phyloP scores from a whole-genome alignment of 2,888 invertebrate species.

The Stenotaenia linearis region DNA sequence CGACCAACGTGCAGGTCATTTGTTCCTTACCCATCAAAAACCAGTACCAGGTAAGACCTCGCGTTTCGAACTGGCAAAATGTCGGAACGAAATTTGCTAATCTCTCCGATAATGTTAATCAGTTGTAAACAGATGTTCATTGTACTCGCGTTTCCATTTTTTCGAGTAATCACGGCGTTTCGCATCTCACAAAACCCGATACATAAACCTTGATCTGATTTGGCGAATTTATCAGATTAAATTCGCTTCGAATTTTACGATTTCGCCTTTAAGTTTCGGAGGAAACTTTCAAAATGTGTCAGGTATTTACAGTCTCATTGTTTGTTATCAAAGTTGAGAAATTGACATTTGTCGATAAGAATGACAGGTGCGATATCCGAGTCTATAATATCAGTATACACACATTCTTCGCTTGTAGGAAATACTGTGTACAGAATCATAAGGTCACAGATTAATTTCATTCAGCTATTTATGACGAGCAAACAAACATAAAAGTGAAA shows the following conservation, averaged over 20 bases:
- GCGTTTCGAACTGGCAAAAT: background rate
- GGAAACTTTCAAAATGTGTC: background rate
- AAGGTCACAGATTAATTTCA: background rate
- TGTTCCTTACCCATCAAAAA: background rate
- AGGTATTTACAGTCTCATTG: background rate
- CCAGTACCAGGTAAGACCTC: background rate
- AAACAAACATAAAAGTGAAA: background rate
- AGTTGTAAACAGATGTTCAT: background rate
- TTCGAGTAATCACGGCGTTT: background rate
- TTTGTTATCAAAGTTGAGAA: slow-evolving; percentile 2
- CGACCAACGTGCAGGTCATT: background rate
- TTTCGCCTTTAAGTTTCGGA: too few species aligned
- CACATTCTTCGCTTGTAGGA: background rate
- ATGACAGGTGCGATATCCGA: background rate
- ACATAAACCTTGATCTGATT: too few species aligned
- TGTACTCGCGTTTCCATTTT: background rate
- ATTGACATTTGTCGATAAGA: background rate
- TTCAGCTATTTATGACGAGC: background rate
- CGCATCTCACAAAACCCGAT: background rate
- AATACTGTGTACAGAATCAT: background rate
- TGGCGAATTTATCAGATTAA: too few species aligned
- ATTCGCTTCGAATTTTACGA: too few species aligned
- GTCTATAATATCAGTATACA: background rate
- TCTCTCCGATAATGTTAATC: background rate
- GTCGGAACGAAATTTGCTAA: background rate